These are phyloP conservation scores for Dusona sp. DNA, from an alignment of 2,888 invertebrate genomes.

Conservation along the genomic window DNA sequence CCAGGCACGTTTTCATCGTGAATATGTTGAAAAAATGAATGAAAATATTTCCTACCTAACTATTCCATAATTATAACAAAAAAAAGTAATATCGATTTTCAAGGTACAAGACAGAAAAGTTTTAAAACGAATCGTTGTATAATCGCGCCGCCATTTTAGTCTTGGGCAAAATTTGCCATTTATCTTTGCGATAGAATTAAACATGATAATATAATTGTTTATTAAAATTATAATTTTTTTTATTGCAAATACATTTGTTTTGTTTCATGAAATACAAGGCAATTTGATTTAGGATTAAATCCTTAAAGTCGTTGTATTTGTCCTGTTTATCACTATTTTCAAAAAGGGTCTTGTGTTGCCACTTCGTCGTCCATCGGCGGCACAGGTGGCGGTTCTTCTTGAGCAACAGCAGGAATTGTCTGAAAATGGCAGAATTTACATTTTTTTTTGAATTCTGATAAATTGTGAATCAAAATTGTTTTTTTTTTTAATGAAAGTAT, in stretches of 20 bases:
- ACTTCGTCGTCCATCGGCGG: slow-evolving; percentile 74
- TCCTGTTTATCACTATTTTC: neutral
- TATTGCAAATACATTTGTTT: slow-evolving; percentile 12
- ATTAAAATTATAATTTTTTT: neutral
- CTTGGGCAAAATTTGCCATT: neutral
- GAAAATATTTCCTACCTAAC: neutral
- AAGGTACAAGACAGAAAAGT: neutral
- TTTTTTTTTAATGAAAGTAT: neutral
- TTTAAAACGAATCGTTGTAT: neutral
- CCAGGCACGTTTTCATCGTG: neutral
- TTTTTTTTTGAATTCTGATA: neutral
- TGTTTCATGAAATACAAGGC: slow-evolving; percentile 33
- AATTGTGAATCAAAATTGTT: neutral
- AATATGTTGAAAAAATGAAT: neutral
- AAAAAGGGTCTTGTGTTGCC: neutral
- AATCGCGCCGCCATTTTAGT: neutral
- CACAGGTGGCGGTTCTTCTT: slow-evolving; percentile 78
- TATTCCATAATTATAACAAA: neutral
- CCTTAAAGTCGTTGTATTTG: slow-evolving; percentile 16
- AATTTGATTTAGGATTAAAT: slow-evolving; percentile 1
- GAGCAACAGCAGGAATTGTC: slow-evolving; percentile 71
- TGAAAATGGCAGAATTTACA: slow-evolving; percentile 43
- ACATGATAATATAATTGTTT: neutral
- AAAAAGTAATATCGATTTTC: neutral
- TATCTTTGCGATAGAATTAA: neutral